These are phyloP conservation scores for Hipparchia sbordonii DNA, from an alignment of 2,888 invertebrate genomes.

Conservation along the genomic window DNA sequence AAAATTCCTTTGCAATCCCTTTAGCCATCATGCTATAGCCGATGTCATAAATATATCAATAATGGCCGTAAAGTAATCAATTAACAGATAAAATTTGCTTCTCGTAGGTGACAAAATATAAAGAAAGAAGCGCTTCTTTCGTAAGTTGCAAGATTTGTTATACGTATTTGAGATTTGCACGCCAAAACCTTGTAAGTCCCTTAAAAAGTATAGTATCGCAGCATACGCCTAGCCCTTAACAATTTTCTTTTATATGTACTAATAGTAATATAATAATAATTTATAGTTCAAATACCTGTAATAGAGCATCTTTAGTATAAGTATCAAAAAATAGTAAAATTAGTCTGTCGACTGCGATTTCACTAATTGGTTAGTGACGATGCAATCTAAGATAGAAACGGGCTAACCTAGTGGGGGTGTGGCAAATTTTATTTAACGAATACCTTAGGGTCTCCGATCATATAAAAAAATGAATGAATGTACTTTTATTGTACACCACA, in stretches of 20 bases:
- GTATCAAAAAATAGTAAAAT: too few species aligned
- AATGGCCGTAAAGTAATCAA: conserved; percentile 13
- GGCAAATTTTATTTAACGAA: too few species aligned
- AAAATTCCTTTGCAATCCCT: conserved; percentile 47
- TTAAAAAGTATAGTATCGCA: not conserved
- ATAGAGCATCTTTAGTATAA: too few species aligned
- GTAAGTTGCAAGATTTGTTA: conserved; percentile 46
- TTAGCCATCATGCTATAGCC: conserved; percentile 77
- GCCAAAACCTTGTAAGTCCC: not conserved
- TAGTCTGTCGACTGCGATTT: too few species aligned
- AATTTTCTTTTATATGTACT: not conserved
- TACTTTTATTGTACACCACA: too few species aligned
- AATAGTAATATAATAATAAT: too few species aligned
- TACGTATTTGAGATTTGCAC: conserved; percentile 19
- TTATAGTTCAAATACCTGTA: too few species aligned
- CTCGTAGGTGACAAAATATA: conserved; percentile 53
- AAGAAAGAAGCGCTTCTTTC: conserved; percentile 40
- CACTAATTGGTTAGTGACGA: too few species aligned
- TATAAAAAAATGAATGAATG: too few species aligned
- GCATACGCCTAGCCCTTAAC: not conserved
- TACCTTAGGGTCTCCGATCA: too few species aligned
- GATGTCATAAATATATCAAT: conserved; percentile 20
- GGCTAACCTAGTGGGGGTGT: too few species aligned
- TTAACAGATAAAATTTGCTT: conserved; percentile 32
- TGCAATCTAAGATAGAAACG: too few species aligned